Conservation (phyloP, 2,797 vertebrate species). For the Scolopax rusticola region DNA sequence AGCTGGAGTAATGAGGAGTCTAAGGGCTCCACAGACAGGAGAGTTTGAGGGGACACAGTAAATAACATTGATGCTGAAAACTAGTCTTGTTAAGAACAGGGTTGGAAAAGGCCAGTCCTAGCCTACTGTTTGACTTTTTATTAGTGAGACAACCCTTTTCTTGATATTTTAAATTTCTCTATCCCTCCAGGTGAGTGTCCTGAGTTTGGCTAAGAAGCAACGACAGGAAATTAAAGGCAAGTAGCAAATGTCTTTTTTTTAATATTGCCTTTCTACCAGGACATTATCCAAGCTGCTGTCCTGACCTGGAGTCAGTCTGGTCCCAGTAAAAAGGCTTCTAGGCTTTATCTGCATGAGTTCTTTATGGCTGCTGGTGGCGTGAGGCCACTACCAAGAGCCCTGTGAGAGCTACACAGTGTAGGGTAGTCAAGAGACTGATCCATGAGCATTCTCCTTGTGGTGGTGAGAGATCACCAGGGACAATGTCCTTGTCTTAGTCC, state of each 20-base stretch:
- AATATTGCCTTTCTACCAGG: not conserved
- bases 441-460: not conserved
- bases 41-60: not conserved
- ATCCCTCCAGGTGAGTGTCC: not conserved
- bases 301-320: not conserved
- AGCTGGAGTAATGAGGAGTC: not conserved
- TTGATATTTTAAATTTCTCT: not conserved
- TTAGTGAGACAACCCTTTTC: not conserved
- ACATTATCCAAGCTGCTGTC: not conserved
- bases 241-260: not conserved
- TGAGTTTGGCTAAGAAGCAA: not conserved
- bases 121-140: not conserved
- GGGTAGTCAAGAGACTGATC: fast-evolving
- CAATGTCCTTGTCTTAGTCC: not conserved
- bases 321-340: slow-evolving; percentile 1
- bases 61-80: not conserved
- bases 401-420: not conserved
- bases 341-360: not conserved
- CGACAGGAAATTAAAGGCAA: not conserved
- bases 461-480: not conserved
- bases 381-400: not conserved
- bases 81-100: not conserved
- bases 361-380: not conserved
- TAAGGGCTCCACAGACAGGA: not conserved
- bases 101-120: not conserved